Evolutionary conservation across 2,113 vertebrate species (phyloP).

Genomic region (Epinephelus fuscoguttatus): DNA sequence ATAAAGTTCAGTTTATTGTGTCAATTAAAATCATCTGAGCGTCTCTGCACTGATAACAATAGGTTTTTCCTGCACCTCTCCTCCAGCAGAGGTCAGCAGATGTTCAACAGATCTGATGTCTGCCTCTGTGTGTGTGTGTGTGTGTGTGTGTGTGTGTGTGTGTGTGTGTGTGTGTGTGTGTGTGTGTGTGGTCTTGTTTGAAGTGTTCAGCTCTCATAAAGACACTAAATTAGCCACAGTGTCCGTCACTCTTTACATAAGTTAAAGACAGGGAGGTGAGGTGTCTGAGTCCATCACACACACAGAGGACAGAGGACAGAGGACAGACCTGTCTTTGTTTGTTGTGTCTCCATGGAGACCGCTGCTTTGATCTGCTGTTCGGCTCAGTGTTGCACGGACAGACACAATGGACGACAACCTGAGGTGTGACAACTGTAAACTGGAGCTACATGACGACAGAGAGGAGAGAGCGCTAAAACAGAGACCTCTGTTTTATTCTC

Average conservation of each 20-base stretch:
- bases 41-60: neutral
- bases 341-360: slow-evolving; percentile 70
- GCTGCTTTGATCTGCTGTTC: slow-evolving; percentile 75
- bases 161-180: neutral
- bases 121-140: neutral
- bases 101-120: neutral
- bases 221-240: slow-evolving; percentile 66
- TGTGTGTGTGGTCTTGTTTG: slow-evolving; percentile 75
- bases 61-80: neutral
- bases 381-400: slow-evolving; percentile 36
- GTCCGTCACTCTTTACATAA: slow-evolving; percentile 46
- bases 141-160: neutral
- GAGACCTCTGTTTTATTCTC: neutral
- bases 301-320: slow-evolving; percentile 22
- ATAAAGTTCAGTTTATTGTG: neutral
- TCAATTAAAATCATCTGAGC: neutral
- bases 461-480: neutral
- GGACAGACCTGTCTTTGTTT: slow-evolving; percentile 74
- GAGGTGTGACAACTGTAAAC: slow-evolving; percentile 51
- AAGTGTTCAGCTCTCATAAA: slow-evolving; percentile 67
- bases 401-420: slow-evolving; percentile 33
- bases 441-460: neutral
- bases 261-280: slow-evolving; percentile 63
- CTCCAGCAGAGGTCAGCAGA: slow-evolving; percentile 74
- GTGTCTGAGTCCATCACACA: slow-evolving; percentile 59